These are phyloP conservation scores for Chesias legatella DNA, from an alignment of 2,888 invertebrate genomes.

Conservation along the genomic window DNA sequence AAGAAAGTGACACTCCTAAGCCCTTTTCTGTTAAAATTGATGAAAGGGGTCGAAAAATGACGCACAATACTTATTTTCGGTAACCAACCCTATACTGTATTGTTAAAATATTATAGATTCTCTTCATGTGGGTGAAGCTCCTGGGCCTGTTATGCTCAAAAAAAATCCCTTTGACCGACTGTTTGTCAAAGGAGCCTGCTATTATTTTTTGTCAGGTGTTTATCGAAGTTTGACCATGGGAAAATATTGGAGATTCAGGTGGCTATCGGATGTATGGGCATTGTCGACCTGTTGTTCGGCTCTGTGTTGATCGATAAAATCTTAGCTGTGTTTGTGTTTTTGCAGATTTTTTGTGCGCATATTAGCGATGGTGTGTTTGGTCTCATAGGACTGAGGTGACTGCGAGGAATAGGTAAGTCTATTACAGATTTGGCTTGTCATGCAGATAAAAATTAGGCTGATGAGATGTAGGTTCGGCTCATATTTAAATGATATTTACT, in stretches of 20 bases:
- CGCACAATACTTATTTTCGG: constrained; percentile 71
- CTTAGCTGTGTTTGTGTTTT: constrained; percentile 48
- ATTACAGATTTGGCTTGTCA: too few relatives aligned
- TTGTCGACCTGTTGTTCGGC: constrained; percentile 67
- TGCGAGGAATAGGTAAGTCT: too few relatives aligned
- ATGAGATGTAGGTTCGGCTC: too few relatives aligned
- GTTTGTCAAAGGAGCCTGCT: constrained; percentile 69
- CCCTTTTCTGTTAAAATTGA: constrained; percentile 74
- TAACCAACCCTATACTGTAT: constrained; percentile 62
- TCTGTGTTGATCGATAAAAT: constrained; percentile 54
- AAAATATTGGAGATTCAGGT: constrained; percentile 76
- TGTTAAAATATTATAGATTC: constrained; percentile 68
- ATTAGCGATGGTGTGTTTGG: constrained; percentile 29
- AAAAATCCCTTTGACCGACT: constrained; percentile 74
- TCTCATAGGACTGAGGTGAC: too few relatives aligned
- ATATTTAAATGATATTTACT: too few relatives aligned
- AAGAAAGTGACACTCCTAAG: constrained; percentile 74
- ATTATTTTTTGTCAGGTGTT: constrained; percentile 74
- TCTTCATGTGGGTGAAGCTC: constrained; percentile 65
- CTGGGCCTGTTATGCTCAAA: constrained; percentile 66
- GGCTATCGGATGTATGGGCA: constrained; percentile 58
- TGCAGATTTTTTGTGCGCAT: constrained; percentile 28
- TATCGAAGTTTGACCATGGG: constrained; percentile 78
- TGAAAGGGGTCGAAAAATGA: constrained; percentile 74
- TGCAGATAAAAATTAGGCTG: too few relatives aligned